Conservation (phyloP, 1,140 invertebrate genomes). For the Chrysopa pallens region DNA sequence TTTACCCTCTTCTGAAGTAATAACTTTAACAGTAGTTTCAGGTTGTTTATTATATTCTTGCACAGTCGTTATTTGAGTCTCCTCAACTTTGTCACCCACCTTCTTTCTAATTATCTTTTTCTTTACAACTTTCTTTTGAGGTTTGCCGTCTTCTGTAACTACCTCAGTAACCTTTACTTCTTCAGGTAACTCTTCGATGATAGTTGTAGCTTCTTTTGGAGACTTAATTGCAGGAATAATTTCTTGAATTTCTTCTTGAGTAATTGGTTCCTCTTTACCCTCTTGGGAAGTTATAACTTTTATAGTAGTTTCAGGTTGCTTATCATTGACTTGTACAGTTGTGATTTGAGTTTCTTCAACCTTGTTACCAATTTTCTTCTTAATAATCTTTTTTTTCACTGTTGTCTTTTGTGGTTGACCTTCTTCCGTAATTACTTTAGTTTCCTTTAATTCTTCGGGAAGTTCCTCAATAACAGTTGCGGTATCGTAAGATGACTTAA, state of each 20-base stretch:
- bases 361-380: constrained; percentile 3
- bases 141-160: neutral
- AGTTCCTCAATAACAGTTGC: constrained; percentile 13
- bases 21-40: constrained; percentile 11
- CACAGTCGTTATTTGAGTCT: constrained; percentile 14
- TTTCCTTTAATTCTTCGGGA: neutral
- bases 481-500: too few species aligned
- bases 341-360: constrained; percentile 6
- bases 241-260: neutral
- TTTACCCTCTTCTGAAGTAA: constrained; percentile 10
- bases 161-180: neutral
- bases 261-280: neutral
- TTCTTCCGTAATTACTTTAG: neutral
- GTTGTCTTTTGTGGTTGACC: constrained; percentile 1
- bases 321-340: constrained; percentile 7
- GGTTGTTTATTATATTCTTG: constrained; percentile 16
- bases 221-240: constrained; percentile 1
- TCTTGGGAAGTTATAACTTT: neutral
- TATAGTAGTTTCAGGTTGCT: constrained; percentile 6
- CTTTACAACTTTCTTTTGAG: constrained; percentile 8
- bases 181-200: constrained; percentile 5
- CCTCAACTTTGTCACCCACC: constrained; percentile 13
- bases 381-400: constrained; percentile 5
- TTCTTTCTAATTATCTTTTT: constrained; percentile 14
- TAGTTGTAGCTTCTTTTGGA: constrained; percentile 1